Conservation (phyloP, 2,113 vertebrate species). For the Cariama cristata region DNA sequence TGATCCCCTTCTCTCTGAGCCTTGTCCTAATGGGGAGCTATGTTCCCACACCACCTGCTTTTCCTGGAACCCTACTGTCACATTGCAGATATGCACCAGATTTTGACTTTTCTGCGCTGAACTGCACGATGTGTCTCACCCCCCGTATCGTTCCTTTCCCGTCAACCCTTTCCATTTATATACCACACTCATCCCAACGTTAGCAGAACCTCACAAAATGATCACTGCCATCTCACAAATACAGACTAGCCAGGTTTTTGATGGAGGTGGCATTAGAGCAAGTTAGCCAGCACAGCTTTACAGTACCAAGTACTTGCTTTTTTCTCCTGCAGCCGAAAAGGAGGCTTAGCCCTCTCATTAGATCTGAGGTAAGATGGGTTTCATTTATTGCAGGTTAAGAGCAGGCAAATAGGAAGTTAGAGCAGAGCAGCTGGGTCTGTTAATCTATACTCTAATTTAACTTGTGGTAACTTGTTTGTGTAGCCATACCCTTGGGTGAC, state of each 20-base stretch:
- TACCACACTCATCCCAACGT: neutral
- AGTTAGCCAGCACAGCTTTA: neutral
- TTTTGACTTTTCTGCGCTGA: constrained; percentile 47
- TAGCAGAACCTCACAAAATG: neutral
- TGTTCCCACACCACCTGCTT: constrained; percentile 55
- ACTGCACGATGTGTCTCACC: neutral
- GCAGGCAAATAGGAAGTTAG: neutral
- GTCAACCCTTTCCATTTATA: constrained; percentile 34
- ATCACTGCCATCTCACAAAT: neutral
- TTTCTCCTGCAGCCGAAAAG: neutral
- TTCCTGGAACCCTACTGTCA: constrained; percentile 44
- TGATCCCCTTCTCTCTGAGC: constrained; percentile 16
- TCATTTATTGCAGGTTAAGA: neutral
- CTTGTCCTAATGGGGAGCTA: constrained; percentile 31
- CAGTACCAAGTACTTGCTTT: neutral
- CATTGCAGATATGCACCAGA: constrained; percentile 35
- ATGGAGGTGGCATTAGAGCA: neutral
- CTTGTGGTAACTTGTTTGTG: neutral
- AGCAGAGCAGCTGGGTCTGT: neutral
- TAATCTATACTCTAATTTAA: constrained; percentile 15
- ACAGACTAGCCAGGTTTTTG: neutral
- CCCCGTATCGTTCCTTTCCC: neutral
- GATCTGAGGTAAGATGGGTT: neutral
- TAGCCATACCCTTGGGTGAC: neutral
- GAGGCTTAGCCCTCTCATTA: neutral